phyloP scores from a whole-genome alignment of 1,140 invertebrate species.

The Saccostrea echinata region DNA sequence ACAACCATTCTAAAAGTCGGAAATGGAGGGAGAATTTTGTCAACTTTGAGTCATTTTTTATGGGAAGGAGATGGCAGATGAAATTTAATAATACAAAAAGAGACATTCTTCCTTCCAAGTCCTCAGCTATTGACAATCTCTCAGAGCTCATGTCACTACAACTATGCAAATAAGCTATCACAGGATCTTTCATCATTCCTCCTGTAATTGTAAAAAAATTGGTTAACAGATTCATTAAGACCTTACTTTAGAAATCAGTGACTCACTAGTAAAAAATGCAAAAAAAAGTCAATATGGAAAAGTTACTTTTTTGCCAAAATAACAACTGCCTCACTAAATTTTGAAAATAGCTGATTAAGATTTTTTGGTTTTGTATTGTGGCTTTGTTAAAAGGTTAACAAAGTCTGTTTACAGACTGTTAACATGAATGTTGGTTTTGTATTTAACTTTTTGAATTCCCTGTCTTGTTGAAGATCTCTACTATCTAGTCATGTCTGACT shows the following conservation, averaged over 20 bases:
- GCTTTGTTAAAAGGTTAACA: not conserved
- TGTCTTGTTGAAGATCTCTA: not conserved
- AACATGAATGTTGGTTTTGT: not conserved
- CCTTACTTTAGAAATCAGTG: not conserved
- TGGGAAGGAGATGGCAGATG: not conserved
- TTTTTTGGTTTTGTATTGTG: conserved; percentile 7
- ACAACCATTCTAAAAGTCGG: not conserved
- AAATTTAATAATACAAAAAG: not conserved
- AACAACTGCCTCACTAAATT: not conserved
- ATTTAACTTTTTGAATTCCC: conserved; percentile 22
- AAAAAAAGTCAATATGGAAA: not conserved
- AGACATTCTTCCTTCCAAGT: not conserved
- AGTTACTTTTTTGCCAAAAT: conserved; percentile 15
- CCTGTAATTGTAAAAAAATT: not conserved
- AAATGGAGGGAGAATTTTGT: not conserved
- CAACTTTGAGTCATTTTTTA: conserved; percentile 4
- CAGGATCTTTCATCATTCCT: not conserved
- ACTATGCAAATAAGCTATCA: not conserved
- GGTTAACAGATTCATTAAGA: conserved; percentile 24
- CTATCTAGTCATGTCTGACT: conserved; percentile 34
- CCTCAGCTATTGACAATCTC: not conserved
- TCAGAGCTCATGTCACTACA: not conserved
- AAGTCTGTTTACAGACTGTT: not conserved
- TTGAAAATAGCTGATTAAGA: not conserved
- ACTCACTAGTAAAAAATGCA: conserved; percentile 16